phyloP scores from a whole-genome alignment of 2,888 invertebrate species.

The Tyria jacobaeae region DNA sequence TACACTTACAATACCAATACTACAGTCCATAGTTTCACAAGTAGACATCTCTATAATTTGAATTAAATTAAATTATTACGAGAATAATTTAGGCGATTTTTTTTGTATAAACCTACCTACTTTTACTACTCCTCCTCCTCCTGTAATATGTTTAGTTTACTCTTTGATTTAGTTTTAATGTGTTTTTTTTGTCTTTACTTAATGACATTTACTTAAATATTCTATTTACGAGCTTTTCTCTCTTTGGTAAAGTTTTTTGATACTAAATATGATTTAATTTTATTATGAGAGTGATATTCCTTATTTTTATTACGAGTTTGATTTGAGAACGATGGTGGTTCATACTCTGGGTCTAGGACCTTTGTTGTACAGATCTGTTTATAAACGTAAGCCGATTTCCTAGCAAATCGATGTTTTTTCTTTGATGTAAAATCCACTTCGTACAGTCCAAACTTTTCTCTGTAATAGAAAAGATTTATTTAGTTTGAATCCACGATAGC shows the following conservation, averaged over 20 bases:
- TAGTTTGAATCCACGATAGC: no score
- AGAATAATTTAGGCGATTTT: neutral
- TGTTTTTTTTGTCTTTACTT: neutral
- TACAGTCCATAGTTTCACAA: no score
- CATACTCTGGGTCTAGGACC: slow-evolving; percentile 55
- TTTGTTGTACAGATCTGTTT: slow-evolving; percentile 78
- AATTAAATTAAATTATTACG: no score
- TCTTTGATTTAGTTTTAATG: no score
- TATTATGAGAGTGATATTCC: neutral
- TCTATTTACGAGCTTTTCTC: neutral
- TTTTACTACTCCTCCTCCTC: no score
- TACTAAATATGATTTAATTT: neutral
- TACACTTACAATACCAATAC: no score
- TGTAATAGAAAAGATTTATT: slow-evolving; percentile 43
- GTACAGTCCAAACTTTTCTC: slow-evolving; percentile 88
- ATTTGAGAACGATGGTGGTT: slow-evolving; percentile 43
- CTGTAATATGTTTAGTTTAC: neutral
- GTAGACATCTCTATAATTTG: no score
- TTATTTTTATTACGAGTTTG: neutral
- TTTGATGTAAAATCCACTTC: slow-evolving; percentile 88
- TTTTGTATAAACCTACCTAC: neutral
- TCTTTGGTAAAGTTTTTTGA: slow-evolving; percentile 3
- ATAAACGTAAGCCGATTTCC: slow-evolving; percentile 86
- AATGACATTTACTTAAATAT: neutral
- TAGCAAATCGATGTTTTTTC: slow-evolving; percentile 86